phyloP scores from a whole-genome alignment of 2,888 invertebrate species.

The Empis stercorea region DNA sequence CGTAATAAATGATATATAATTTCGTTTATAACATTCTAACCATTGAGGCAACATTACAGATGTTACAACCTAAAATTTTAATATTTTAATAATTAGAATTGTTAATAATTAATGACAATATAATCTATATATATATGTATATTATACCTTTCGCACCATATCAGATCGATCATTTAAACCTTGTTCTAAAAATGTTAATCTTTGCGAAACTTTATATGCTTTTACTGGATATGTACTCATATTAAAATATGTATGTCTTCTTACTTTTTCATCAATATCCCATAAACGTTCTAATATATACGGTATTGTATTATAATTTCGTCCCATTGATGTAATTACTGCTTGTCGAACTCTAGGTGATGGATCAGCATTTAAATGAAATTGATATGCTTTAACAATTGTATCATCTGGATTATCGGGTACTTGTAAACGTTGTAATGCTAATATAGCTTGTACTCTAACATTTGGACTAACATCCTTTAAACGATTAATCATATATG shows the following conservation, averaged over 20 bases:
- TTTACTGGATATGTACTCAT: constrained; percentile 35
- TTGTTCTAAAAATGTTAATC: constrained; percentile 45
- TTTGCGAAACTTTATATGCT: constrained; percentile 48
- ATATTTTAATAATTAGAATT: too few relatives aligned
- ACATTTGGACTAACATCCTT: constrained; percentile 65
- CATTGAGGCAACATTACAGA: constrained; percentile 54
- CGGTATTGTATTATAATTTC: constrained; percentile 54
- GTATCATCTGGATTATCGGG: constrained; percentile 61
- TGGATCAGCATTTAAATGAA: constrained; percentile 61
- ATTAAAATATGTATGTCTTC: constrained; percentile 40
- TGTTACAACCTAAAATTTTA: constrained; percentile 29
- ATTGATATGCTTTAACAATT: constrained; percentile 57
- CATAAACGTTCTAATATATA: constrained; percentile 57
- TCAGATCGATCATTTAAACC: constrained; percentile 51
- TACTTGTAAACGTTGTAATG: constrained; percentile 68
- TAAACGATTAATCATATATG: constrained; percentile 52
- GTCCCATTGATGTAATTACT: constrained; percentile 59
- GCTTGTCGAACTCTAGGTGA: constrained; percentile 58
- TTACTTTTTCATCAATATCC: constrained; percentile 66
- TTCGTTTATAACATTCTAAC: constrained; percentile 57
- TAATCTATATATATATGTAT: too few relatives aligned
- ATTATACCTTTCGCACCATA: constrained; percentile 31
- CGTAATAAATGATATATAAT: constrained; percentile 57
- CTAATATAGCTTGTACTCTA: constrained; percentile 64
- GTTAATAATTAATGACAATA: too few relatives aligned